phyloP scores from a whole-genome alignment of 2,113 vertebrate genomes.

The western clawed frog (Xenopus tropicalis) region UCB_Xtro_10.0 CM004445.2:22178501-22179000 shows the following conservation, averaged over 20 bases:
- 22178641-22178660: slow-evolving; percentile 4
- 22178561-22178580: background rate
- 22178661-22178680: background rate
- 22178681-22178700: background rate
- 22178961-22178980: no score
- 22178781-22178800: background rate
- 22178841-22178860: no score
- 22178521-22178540: background rate
- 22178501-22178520: no score
- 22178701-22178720: background rate
- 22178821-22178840: slow-evolving; percentile 14
- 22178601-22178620: background rate
- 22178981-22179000: no score
- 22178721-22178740: background rate
- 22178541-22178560: slow-evolving; percentile 26
- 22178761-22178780: slow-evolving; percentile 9
- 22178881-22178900: background rate
- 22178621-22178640: background rate
- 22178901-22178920: background rate
- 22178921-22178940: no score
- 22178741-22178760: background rate
- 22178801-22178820: slow-evolving; percentile 29
- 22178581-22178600: background rate
- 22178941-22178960: no score
- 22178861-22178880: slow-evolving; percentile 20